Evolutionary conservation across 2,113 vertebrate genomes (phyloP), one percentile per base, ranked within the genome.

Genomic region (Coturnix japonica): DNA sequence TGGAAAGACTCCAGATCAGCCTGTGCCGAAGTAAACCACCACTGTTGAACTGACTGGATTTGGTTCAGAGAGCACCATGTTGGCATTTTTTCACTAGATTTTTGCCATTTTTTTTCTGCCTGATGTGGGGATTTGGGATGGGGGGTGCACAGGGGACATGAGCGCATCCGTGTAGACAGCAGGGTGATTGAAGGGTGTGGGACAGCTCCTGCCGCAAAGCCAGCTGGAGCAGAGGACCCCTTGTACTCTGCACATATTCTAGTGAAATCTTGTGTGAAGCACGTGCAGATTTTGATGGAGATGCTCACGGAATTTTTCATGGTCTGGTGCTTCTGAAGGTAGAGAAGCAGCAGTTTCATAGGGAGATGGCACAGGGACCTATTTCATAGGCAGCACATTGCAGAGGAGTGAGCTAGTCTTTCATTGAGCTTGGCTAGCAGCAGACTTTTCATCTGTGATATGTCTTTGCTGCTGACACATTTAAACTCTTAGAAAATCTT

Each of bases 351-450:
- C 53, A 75, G 65, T 61, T 92, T 77, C 64, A 31, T 56, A 87
- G 65, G 49, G 49, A n/a, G n/a, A n/a, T n/a, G n/a, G n/a, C n/a
- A n/a, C n/a, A n/a, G n/a, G n/a, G n/a, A n/a, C n/a, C n/a, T n/a
- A n/a, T n/a, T n/a, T n/a, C n/a, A n/a, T n/a, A 93, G 65, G 81
- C 49, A 95, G 83, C 77, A 56, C 81, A 59, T 73, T 89, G 74
- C 74, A 78, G 77, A 81, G 73, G 54, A 79, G 54, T 35, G 77
- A 93, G 49, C 77, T 84, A 90, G 65, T 80, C 93, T 91, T 88
- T 95, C 77, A 65, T 16, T 63, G 21, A 65, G 67, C 81, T 87
- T 92, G 79, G 75, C 53, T 72, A 85, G 75, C 76, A 85, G 64
- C 57, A 91, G 79, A 47, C 43, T 64, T 91, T 85, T 69, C 78